A percentile compares a stretch with the other conserved stretches of the same genome.
Evolutionary conservation across 2,797 vertebrate genomes (phyloP).

Genomic region (Typhlichthys subterraneus): DNA sequence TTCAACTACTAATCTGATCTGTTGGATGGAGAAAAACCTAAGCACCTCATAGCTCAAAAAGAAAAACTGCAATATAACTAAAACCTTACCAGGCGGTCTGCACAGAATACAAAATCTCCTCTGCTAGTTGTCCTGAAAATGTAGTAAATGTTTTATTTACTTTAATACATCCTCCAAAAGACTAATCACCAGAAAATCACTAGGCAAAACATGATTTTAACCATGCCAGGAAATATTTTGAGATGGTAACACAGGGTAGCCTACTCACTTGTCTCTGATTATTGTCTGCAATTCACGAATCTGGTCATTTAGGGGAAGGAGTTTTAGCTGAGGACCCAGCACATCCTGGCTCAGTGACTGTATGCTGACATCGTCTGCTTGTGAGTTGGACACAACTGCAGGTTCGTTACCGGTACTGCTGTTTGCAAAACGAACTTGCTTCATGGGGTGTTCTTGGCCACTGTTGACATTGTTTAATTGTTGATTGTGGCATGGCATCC

Average conservation of each 20-base stretch:
- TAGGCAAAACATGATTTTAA: not conserved
- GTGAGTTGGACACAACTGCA: constrained; percentile 40
- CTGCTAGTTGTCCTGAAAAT: constrained; percentile 88
- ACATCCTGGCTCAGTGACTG: constrained; percentile 49
- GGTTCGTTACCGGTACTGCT: constrained; percentile 41
- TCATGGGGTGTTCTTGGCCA: constrained; percentile 70
- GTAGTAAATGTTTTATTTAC: constrained; percentile 10
- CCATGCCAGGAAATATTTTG: not conserved
- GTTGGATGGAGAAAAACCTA: constrained; percentile 27
- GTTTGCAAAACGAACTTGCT: constrained; percentile 72
- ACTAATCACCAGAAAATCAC: not conserved
- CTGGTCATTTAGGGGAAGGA: constrained; percentile 91
- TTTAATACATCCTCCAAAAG: not conserved
- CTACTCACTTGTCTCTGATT: constrained; percentile 91
- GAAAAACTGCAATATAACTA: not conserved
- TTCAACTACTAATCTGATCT: constrained; percentile 96
- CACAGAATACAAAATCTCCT: constrained; percentile 97
- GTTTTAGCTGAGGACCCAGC: constrained; percentile 84
- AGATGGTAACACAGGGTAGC: not conserved
- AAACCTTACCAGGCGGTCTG: constrained; percentile 90
- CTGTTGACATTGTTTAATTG: constrained; percentile 69
- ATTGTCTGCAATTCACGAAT: constrained; percentile 93
- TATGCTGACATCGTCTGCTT: constrained; percentile 35
- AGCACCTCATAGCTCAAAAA: not conserved
- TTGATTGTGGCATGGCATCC: constrained; percentile 85